A percentile compares a stretch with the other conserved stretches of the same genome.
Conservation (phyloP, 2,113 vertebrate species). For the Periophthalmodon schlosseri region DNA sequence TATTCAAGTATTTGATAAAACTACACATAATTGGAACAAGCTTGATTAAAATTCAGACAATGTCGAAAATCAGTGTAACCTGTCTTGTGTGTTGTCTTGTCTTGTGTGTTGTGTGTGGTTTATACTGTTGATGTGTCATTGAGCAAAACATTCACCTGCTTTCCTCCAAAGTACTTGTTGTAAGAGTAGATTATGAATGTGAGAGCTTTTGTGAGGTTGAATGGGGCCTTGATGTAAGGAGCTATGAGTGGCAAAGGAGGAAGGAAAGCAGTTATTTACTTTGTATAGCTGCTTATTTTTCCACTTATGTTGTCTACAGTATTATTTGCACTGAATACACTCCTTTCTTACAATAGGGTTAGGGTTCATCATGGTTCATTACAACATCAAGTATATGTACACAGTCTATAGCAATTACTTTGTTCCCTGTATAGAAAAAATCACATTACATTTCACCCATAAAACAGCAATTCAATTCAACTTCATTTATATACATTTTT, state of each 20-base stretch:
- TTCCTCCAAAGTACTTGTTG: not conserved
- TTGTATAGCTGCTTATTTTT: not conserved
- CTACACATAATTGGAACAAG: too few relatives aligned
- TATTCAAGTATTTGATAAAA: too few relatives aligned
- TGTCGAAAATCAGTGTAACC: not conserved
- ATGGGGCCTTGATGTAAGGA: not conserved
- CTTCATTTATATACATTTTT: too few relatives aligned
- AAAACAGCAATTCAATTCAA: too few relatives aligned
- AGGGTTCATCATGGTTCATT: too few relatives aligned
- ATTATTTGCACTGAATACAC: not conserved
- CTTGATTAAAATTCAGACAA: not conserved
- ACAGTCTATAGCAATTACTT: not conserved
- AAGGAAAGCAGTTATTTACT: not conserved
- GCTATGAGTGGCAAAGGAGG: not conserved
- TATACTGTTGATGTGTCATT: not conserved
- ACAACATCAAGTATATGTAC: not conserved
- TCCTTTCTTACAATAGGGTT: not conserved
- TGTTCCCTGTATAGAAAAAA: not conserved
- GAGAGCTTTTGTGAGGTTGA: not conserved
- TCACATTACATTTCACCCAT: too few relatives aligned
- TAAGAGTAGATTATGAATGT: not conserved
- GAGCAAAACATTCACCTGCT: not conserved
- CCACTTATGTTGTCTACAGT: not conserved
- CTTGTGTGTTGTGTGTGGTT: too few relatives aligned
- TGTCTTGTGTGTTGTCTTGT: too few relatives aligned